These are phyloP conservation scores for Sesamia nonagrioides DNA, from an alignment of 1,140 invertebrate genomes.

Conservation along the genomic window DNA sequence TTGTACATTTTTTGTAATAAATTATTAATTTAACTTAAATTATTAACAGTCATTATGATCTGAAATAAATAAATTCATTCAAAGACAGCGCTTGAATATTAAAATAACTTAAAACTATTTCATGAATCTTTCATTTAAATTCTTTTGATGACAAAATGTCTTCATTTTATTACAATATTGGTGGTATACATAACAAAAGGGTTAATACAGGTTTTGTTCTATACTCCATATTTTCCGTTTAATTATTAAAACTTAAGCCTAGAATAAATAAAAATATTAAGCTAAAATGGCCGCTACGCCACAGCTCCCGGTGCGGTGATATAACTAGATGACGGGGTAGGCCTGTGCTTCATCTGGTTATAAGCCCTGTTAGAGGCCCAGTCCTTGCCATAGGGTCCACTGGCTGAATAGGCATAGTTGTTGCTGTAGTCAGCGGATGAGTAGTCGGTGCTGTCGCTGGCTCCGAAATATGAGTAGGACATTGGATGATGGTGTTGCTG, in stretches of 20 bases:
- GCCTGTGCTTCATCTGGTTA: slow-evolving; percentile 70
- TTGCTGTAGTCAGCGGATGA: slow-evolving; percentile 73
- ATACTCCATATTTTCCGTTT: too few relatives aligned
- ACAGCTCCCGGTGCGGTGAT: slow-evolving; percentile 75
- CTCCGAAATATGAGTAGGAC: slow-evolving; percentile 79
- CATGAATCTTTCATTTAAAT: too few relatives aligned
- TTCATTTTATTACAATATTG: too few relatives aligned
- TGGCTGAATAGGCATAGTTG: slow-evolving; percentile 73
- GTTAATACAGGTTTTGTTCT: too few relatives aligned
- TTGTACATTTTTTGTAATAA: slow-evolving; percentile 39
- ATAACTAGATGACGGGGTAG: slow-evolving; percentile 70
- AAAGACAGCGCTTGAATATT: background rate
- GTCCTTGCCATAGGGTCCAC: slow-evolving; percentile 79
- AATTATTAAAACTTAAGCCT: too few relatives aligned
- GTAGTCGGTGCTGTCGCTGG: slow-evolving; percentile 74
- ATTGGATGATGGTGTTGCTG: slow-evolving; percentile 79
- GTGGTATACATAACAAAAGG: too few relatives aligned
- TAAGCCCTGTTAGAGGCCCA: slow-evolving; percentile 85
- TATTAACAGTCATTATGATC: slow-evolving; percentile 1
- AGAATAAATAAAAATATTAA: background rate
- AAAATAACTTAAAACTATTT: too few relatives aligned
- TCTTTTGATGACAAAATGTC: too few relatives aligned
- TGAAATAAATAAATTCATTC: slow-evolving; percentile 13
- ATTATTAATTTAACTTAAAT: background rate
- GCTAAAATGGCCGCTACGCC: too few relatives aligned